A percentile compares a stretch with the other conserved stretches of the same genome.
Evolutionary conservation across 2,113 vertebrate species (phyloP).

Genomic region (Eurystomus gularis): DNA sequence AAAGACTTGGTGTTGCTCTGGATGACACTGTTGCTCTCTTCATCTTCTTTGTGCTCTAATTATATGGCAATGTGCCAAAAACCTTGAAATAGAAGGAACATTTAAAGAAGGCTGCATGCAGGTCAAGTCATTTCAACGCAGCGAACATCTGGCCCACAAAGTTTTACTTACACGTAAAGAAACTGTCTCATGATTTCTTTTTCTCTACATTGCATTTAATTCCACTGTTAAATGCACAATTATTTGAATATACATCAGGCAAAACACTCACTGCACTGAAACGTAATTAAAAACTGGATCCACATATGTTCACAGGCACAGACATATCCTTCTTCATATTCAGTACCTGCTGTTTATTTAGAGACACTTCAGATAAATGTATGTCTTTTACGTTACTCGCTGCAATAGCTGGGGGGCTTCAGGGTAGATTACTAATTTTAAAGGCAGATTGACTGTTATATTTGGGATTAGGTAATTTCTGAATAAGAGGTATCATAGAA

Average conservation of each 20-base stretch:
- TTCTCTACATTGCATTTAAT: not conserved
- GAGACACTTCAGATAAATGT: not conserved
- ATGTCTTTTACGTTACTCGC: not conserved
- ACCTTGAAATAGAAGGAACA: not conserved
- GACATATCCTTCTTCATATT: not conserved
- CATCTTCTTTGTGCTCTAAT: not conserved
- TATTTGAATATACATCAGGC: not conserved
- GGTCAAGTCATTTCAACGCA: not conserved
- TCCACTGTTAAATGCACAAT: not conserved
- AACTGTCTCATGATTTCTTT: not conserved
- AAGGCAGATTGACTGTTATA: not conserved
- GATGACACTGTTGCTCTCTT: not conserved
- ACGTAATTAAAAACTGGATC: not conserved
- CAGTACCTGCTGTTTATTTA: not conserved
- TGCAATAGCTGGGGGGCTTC: not conserved
- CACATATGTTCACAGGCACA: not conserved
- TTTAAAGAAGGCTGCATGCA: not conserved
- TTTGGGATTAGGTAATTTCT: not conserved
- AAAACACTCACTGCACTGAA: not conserved
- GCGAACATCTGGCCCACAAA: not conserved
- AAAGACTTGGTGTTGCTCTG: not conserved
- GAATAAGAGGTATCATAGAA: not conserved
- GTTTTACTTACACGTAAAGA: not conserved
- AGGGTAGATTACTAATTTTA: not conserved
- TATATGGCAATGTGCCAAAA: not conserved